phyloP scores from a whole-genome alignment of 92 coral and sea anemone genomes.

The Phymanthus crucifer region DNA sequence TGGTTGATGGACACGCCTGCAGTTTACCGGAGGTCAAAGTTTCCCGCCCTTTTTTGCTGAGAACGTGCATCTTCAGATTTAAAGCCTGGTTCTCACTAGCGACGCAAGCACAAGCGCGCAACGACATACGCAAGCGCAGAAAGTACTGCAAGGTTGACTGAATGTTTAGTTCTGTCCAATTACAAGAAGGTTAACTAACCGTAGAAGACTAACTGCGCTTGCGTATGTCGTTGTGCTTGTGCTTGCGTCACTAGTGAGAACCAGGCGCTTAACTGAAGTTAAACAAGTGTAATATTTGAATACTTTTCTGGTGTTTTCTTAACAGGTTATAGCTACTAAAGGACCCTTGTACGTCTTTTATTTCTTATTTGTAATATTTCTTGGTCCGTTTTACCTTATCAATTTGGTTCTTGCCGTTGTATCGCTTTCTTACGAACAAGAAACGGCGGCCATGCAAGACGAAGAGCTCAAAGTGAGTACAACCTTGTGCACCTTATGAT shows the following conservation, averaged over 20 bases:
- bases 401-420: slow-evolving; percentile 98
- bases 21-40: not conserved
- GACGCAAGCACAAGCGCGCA: too few species aligned
- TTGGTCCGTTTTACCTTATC: slow-evolving; percentile 97
- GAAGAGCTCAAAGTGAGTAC: slow-evolving; percentile 64
- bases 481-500: too few species aligned
- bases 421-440: slow-evolving; percentile 93
- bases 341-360: slow-evolving; percentile 94
- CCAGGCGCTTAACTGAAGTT: too few species aligned
- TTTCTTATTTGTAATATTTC: slow-evolving; percentile 88
- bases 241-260: too few species aligned
- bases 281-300: not conserved
- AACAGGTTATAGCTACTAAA: slow-evolving; percentile 89
- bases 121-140: too few species aligned
- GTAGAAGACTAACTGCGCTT: too few species aligned
- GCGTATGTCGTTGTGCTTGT: too few species aligned
- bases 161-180: too few species aligned
- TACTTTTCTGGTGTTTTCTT: not conserved
- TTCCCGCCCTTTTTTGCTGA: not conserved
- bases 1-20: not conserved
- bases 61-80: not conserved
- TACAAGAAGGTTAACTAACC: too few species aligned
- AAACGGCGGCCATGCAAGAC: slow-evolving; percentile 93
- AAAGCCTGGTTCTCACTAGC: too few species aligned
- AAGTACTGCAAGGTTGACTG: too few species aligned